Base-by-base conservation (phyloP, 1,140 invertebrate genomes). In the Drosophila nebulosa region DNA sequence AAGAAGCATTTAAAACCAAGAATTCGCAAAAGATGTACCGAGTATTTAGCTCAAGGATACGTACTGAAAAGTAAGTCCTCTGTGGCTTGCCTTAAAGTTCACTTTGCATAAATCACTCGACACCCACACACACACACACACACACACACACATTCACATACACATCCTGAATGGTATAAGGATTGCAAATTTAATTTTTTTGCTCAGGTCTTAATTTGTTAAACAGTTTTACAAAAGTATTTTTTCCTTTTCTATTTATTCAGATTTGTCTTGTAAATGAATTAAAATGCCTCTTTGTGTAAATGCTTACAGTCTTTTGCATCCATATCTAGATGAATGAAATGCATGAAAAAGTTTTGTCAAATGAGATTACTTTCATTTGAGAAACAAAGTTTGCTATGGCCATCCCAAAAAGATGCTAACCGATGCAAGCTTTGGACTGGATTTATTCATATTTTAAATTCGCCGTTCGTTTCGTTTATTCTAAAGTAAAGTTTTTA, bases 31-130 rank as follows among this genome's bases (percentile, higher is more conserved):
- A 46, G 36, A 59, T 64, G 69, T 69, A 21, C 18, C 16, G 18
- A 73, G 61, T 61, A 70, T 66, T 79, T 75, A 78, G 62, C 64
- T 39, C 69, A 85, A 74, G 81, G 80, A 56, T 59, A 68, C 46
- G 56, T 22, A n/a, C 10, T n/a, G n/a, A n/a, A n/a, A n/a, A 24
- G 12, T 39, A 53, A 56, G 66, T 58, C 57, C 24, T 14, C 26
- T 22, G 9, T 12, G 52, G 22, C 21, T 46, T 50, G 52, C 14
- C 27, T 39, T 42, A 21, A 10, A 14, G 7, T 52, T 26, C 39
- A 12, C 16, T 53, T 50, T 26, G 58, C 5, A 42, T 24, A 14
- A 6, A 21, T 18, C 21, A 24, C 26, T 42, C 10, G 18, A 36
- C n/a, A 36, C 35, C 3, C 35, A n/a, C 35, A 36, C 16, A 21